These are phyloP conservation scores for Cotesia glomerata DNA, from an alignment of 1,140 invertebrate species.

Conservation along the genomic window DNA sequence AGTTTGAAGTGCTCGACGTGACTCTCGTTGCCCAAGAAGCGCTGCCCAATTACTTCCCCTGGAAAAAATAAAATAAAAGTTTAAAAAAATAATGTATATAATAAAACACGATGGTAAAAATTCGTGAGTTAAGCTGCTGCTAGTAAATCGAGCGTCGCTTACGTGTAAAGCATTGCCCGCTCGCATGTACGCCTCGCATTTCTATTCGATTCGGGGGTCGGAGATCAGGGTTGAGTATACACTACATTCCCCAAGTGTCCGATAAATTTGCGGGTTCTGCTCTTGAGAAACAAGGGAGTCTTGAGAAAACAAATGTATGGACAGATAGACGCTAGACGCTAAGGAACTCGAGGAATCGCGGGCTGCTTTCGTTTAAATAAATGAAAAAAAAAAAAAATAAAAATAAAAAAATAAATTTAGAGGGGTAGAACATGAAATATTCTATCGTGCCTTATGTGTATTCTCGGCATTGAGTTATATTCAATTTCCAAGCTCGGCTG, in stretches of 20 bases:
- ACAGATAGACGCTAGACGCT: too few species aligned
- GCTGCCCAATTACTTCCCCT: constrained; percentile 65
- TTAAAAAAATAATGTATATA: constrained; percentile 20
- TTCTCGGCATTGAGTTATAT: constrained; percentile 19
- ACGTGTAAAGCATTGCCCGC: constrained; percentile 27
- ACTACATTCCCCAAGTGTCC: constrained; percentile 14
- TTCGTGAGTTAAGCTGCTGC: constrained; percentile 24
- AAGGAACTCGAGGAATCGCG: not conserved
- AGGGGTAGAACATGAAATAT: constrained; percentile 16
- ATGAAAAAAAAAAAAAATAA: constrained; percentile 2
- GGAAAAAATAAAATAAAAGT: constrained; percentile 46
- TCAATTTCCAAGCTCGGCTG: constrained; percentile 23
- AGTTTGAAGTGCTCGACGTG: constrained; percentile 73
- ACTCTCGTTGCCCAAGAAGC: constrained; percentile 68
- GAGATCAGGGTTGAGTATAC: not conserved
- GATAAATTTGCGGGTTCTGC: constrained; percentile 11
- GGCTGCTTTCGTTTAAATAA: not conserved
- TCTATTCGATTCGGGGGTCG: constrained; percentile 1
- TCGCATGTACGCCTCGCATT: constrained; percentile 23
- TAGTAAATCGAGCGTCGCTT: constrained; percentile 20
- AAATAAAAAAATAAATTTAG: constrained; percentile 6
- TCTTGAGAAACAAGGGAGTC: not conserved
- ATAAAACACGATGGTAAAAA: constrained; percentile 15
- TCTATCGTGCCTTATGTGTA: not conserved
- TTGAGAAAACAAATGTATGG: too few species aligned